Base-by-base conservation (phyloP, 2,888 invertebrate genomes). In the Allolobophora icterica region DNA sequence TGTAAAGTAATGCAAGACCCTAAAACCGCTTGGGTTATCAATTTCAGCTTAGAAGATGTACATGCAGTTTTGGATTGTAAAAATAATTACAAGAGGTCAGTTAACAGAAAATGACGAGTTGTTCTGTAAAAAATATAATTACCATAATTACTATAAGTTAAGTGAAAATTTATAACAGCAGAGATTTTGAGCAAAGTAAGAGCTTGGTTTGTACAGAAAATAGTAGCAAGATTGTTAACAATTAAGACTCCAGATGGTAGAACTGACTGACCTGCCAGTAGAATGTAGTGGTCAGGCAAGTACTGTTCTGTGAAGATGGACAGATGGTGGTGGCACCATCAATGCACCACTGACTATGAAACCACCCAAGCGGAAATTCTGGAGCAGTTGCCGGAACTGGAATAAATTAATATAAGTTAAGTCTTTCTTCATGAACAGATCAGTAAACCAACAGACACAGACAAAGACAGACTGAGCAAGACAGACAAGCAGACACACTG, bases 231-330 rank as follows among this genome's bases (percentile, higher is more conserved):
- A n/a, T n/a, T 24, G 8, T 24, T 52, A 24, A 24, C 5, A 52
- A 52, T 52, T 71, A 71, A 71, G 30, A 71, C n/a, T 71, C 21
- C 52, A 15, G n/a, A 13, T 8, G 11, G 30, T 30, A n/a, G n/a
- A 71, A 71, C n/a, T n/a, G n/a, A n/a, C 71, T n/a, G 71, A 71
- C 71, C 71, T 71, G 71, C 71, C 71, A 71, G 71, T 71, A 71
- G 71, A 71, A 71, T 71, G n/a, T 71, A 71, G n/a, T 17, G n/a
- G 1, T 71, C 8, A 71, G 71, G n/a, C 71, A 71, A n/a, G 71
- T 71, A 11, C 13, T 30, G 71, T 71, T 71, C 71, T 30, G 71
- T 71, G n/a, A 30, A 71, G n/a, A 71, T 3, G 8, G n/a, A n/a
- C n/a, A n/a, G n/a, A 71, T 11, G 71, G n/a, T 71, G n/a, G 71